Percentiles rank a stretch among this genome's conserved stretches.
Conservation (phyloP, 2,113 vertebrate genomes). For the Clarias batrachus region DNA sequence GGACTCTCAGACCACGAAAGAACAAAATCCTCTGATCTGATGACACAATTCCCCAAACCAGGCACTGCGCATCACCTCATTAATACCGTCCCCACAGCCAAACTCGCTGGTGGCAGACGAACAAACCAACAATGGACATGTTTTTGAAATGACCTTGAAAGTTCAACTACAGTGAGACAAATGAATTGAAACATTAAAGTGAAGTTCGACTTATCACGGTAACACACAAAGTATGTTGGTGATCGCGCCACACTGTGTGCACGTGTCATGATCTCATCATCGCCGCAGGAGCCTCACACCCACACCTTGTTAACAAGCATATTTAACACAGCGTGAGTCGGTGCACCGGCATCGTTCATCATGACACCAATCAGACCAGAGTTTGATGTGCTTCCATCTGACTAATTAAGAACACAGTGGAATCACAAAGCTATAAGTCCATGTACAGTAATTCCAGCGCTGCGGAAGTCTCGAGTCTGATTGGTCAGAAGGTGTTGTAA, state of each 20-base stretch:
- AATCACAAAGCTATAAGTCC: background rate
- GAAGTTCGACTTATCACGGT: background rate
- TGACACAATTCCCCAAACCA: no score
- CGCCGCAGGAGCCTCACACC: background rate
- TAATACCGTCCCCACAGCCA: no score
- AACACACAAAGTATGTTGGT: background rate
- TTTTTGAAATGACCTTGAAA: background rate
- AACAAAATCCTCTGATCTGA: no score
- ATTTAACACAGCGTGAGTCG: background rate
- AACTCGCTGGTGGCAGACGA: no score
- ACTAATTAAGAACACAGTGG: background rate
- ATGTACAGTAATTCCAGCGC: background rate
- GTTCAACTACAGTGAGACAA: background rate
- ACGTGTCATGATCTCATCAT: background rate
- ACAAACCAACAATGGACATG: no score
- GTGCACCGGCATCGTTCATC: background rate
- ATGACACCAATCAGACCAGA: conserved; percentile 7
- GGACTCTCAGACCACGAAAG: no score
- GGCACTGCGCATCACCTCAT: no score
- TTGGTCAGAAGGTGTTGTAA: background rate
- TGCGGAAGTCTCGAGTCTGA: background rate
- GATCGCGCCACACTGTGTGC: background rate
- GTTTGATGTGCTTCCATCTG: background rate
- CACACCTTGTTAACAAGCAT: background rate
- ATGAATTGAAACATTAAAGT: background rate